phyloP scores from a whole-genome alignment of 2,113 vertebrate species.

The Tor tambroides region DNA sequence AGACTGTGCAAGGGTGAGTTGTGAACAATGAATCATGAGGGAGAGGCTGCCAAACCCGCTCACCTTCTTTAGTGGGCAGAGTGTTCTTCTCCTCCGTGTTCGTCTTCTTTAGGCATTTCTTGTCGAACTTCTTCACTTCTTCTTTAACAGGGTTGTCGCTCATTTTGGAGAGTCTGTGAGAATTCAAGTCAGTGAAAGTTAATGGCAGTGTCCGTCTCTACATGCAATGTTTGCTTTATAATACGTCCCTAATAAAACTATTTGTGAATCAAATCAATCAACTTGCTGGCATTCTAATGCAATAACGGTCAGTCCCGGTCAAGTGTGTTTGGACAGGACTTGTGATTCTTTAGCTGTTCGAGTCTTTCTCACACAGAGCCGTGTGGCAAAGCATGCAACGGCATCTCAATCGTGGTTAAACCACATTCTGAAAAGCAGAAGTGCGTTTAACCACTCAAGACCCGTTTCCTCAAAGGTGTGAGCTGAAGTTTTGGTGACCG shows the following conservation, averaged over 20 bases:
- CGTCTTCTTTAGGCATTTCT: constrained; percentile 79
- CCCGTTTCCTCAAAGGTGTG: not conserved
- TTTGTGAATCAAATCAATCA: not conserved
- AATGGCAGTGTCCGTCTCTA: not conserved
- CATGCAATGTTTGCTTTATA: not conserved
- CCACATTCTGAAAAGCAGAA: not conserved
- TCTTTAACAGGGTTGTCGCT: constrained; percentile 59
- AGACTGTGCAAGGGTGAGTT: not conserved
- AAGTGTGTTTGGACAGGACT: not conserved
- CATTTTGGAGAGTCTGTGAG: constrained; percentile 67
- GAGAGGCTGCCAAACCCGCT: constrained; percentile 56
- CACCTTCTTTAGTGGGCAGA: constrained; percentile 83
- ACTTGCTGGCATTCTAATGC: not conserved
- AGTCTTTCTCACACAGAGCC: not conserved
- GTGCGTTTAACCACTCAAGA: not conserved
- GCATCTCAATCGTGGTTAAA: not conserved
- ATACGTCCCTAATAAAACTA: not conserved
- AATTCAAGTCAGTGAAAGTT: not conserved
- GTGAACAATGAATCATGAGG: not conserved
- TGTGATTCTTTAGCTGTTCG: not conserved
- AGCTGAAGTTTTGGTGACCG: not conserved
- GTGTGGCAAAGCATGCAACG: not conserved
- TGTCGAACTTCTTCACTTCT: constrained; percentile 79
- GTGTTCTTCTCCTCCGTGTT: constrained; percentile 77
- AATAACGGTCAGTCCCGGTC: not conserved